Conservation (phyloP, 35 echinoderm and acorn worm genomes). For the Ophiothrix spiculata region DNA sequence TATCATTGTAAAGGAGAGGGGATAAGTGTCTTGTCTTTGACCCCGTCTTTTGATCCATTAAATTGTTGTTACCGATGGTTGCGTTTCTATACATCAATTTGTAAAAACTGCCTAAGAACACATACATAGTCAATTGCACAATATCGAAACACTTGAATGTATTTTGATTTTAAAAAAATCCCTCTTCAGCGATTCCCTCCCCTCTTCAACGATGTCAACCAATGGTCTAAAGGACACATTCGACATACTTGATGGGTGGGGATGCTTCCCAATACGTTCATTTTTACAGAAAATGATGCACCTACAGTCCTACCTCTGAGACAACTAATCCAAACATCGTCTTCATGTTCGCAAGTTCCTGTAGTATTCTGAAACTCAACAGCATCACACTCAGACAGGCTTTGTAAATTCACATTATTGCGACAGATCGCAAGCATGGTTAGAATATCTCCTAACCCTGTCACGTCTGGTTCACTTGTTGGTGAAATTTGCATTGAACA, state of each 20-base stretch:
- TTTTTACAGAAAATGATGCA: background rate
- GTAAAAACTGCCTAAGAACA: too few species aligned
- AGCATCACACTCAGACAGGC: background rate
- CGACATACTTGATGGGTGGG: background rate
- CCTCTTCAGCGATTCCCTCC: too few species aligned
- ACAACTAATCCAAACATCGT: background rate
- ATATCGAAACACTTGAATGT: too few species aligned
- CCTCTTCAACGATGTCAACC: background rate
- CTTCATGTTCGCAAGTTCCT: background rate
- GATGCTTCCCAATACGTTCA: background rate
- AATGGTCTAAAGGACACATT: background rate
- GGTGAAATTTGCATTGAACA: background rate
- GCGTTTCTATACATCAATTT: too few species aligned
- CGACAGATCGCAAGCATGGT: background rate
- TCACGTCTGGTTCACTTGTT: background rate
- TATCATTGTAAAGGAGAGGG: too few species aligned
- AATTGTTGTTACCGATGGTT: too few species aligned
- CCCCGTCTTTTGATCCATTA: too few species aligned
- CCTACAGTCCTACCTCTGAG: background rate
- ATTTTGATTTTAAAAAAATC: too few species aligned
- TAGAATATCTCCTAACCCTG: background rate
- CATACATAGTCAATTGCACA: too few species aligned
- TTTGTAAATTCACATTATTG: background rate
- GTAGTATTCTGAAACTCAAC: background rate
- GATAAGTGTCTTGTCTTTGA: too few species aligned